Evolutionary conservation across 1,140 invertebrate genomes (phyloP).

Genomic region (Fopius arisanus): DNA sequence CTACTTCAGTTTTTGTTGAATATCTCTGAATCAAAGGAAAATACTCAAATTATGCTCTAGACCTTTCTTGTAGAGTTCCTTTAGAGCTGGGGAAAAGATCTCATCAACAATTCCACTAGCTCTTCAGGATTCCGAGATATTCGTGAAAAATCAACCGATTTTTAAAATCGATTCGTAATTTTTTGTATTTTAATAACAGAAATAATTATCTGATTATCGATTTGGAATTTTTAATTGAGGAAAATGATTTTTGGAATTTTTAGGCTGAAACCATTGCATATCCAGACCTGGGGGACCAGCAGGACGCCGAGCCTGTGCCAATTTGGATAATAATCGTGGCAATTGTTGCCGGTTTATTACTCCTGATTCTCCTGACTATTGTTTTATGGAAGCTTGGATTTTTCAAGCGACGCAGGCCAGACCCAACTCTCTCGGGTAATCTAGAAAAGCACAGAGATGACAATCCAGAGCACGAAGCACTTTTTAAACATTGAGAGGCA

Average conservation of each 20-base stretch:
- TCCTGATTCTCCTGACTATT: slow-evolving; percentile 80
- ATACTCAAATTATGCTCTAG: no score
- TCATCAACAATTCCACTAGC: no score
- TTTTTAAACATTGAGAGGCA: slow-evolving; percentile 54
- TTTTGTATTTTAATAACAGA: no score
- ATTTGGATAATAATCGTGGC: slow-evolving; percentile 86
- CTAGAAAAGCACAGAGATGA: slow-evolving; percentile 80
- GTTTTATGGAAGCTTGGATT: slow-evolving; percentile 87
- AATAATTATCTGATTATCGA: no score
- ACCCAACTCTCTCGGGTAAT: slow-evolving; percentile 83
- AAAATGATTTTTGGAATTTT: slow-evolving; percentile 43
- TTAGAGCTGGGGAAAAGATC: no score
- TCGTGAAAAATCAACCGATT: no score
- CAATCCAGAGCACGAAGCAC: slow-evolving; percentile 61
- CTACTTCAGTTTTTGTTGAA: slow-evolving; percentile 20
- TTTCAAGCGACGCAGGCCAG: slow-evolving; percentile 83
- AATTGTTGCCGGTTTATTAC: slow-evolving; percentile 78
- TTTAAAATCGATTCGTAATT: no score
- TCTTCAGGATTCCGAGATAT: no score
- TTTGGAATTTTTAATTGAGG: no score
- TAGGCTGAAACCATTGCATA: slow-evolving; percentile 83
- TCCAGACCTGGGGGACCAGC: slow-evolving; percentile 76
- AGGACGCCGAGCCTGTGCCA: slow-evolving; percentile 73
- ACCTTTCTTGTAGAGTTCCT: no score
- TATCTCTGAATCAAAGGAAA: no score